A percentile compares a stretch with the other conserved stretches of the same genome.
These are phyloP conservation scores for Nipponia nippon DNA, from an alignment of 2,113 vertebrate species.

Conservation along the genomic window DNA sequence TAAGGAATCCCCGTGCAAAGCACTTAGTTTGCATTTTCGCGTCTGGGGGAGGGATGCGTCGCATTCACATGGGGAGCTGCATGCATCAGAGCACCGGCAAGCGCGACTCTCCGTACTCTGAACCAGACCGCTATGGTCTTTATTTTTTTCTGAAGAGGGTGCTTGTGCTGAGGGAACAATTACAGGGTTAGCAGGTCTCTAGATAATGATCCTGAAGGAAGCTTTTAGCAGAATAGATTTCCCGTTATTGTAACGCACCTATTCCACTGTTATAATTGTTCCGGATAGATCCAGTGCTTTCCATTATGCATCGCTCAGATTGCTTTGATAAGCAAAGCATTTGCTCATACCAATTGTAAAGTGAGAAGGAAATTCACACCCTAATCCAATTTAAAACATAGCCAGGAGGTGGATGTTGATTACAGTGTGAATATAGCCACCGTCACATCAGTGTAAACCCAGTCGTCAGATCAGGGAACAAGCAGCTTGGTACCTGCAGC, in stretches of 20 bases:
- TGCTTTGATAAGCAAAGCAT: slow-evolving; percentile 19
- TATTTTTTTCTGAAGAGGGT: not conserved
- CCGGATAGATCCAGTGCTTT: not conserved
- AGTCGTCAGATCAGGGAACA: not conserved
- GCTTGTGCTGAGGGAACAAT: not conserved
- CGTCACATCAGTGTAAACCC: not conserved
- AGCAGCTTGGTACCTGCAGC: not conserved
- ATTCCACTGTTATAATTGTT: not conserved
- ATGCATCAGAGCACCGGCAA: not conserved
- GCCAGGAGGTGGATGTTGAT: slow-evolving; percentile 28
- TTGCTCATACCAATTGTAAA: slow-evolving; percentile 34
- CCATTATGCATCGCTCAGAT: not conserved
- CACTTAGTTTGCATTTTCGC: not conserved
- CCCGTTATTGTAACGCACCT: not conserved
- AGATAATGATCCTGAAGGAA: slow-evolving; percentile 6
- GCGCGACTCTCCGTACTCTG: accelerated
- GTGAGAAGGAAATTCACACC: slow-evolving; percentile 42
- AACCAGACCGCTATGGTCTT: not conserved
- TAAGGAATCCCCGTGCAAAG: not conserved
- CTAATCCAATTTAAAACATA: slow-evolving; percentile 22
- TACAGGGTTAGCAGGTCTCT: not conserved
- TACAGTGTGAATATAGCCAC: not conserved
- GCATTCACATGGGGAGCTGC: not conserved
- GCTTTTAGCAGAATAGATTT: slow-evolving; percentile 46
- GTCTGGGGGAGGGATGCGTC: not conserved